Conservation (phyloP, 2,113 vertebrate genomes). For the Sebastes fasciatus region DNA sequence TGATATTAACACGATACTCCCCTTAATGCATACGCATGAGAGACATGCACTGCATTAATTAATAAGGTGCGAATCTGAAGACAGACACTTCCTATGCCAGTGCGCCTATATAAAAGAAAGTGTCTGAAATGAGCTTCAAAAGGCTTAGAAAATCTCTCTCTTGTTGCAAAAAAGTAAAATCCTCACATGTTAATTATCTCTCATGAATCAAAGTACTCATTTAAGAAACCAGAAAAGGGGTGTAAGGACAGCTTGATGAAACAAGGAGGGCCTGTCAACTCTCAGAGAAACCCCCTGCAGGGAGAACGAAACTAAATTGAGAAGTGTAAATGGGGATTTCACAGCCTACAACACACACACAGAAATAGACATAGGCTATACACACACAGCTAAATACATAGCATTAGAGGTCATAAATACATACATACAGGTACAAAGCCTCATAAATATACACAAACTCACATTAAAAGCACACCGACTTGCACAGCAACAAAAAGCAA, state of each 20-base stretch:
- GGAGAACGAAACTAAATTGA: slow-evolving; percentile 46
- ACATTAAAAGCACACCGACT: not conserved
- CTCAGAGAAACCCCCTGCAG: slow-evolving; percentile 45
- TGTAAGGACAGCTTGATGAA: slow-evolving; percentile 21
- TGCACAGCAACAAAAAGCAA: slow-evolving; percentile 8
- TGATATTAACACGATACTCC: not conserved
- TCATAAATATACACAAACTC: not conserved
- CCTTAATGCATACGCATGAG: not conserved
- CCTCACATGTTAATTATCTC: slow-evolving; percentile 31
- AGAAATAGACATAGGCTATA: not conserved
- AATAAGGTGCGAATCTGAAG: not conserved
- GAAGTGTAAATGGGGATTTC: slow-evolving; percentile 57
- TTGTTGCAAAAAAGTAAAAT: slow-evolving; percentile 20
- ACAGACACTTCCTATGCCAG: slow-evolving; percentile 4
- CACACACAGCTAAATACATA: not conserved
- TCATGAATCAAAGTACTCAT: slow-evolving; percentile 12
- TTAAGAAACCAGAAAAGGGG: not conserved
- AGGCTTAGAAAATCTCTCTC: not conserved
- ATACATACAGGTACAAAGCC: not conserved
- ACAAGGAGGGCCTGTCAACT: slow-evolving; percentile 28
- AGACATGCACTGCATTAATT: slow-evolving; percentile 6
- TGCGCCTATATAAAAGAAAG: not conserved
- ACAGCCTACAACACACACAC: slow-evolving; percentile 27
- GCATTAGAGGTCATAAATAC: not conserved
- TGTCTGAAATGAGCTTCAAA: slow-evolving; percentile 4